phyloP scores from a whole-genome alignment of 1,140 invertebrate species.

The Phymorhynchus buccinoides region DNA sequence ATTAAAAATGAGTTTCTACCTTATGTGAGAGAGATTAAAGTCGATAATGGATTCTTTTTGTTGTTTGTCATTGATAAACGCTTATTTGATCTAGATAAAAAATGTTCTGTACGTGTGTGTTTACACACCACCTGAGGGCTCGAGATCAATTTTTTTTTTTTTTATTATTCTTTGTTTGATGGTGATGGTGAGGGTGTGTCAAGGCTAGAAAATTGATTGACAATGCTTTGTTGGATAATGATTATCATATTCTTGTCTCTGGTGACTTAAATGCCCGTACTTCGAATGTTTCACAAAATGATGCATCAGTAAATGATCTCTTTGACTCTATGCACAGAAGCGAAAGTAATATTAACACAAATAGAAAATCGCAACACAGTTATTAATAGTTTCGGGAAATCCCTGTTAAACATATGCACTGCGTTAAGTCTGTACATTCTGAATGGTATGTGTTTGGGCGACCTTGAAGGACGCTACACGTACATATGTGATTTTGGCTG shows the following conservation, averaged over 20 bases:
- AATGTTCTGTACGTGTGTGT: neutral
- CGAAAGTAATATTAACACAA: neutral
- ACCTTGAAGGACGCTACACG: neutral
- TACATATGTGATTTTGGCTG: slow-evolving; percentile 7
- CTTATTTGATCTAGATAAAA: neutral
- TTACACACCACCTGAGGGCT: slow-evolving; percentile 1
- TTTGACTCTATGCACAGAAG: neutral
- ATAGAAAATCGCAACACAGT: neutral
- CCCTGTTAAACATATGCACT: neutral
- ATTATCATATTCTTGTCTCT: neutral
- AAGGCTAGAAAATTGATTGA: neutral
- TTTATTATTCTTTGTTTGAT: neutral
- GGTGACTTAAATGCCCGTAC: neutral
- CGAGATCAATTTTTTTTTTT: too few species aligned
- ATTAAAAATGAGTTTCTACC: neutral
- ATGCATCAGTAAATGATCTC: neutral
- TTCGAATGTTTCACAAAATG: neutral
- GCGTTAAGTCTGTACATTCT: neutral
- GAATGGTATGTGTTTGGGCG: neutral
- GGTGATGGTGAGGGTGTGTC: neutral
- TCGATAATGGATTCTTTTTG: slow-evolving; percentile 5
- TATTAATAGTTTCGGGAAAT: neutral
- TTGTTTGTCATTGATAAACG: neutral
- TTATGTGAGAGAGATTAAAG: neutral
- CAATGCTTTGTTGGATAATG: neutral